Base-by-base conservation (phyloP, 2,113 vertebrate genomes). In the Chrysochloris asiatica region DNA sequence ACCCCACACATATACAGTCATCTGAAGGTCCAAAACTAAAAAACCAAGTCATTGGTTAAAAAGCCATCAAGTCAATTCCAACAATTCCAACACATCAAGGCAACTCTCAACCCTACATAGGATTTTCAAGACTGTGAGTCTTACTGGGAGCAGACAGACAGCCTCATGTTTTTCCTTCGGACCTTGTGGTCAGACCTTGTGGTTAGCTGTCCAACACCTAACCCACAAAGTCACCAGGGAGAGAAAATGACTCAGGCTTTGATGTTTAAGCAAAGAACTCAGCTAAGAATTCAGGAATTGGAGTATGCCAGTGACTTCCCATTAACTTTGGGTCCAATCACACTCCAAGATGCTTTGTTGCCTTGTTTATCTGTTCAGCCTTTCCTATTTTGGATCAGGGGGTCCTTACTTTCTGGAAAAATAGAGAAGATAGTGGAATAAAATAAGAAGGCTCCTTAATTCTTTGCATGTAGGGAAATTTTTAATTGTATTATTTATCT, bases 251-350 rank as follows among this genome's bases (percentile, higher is more conserved):
- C 50, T 93, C n/a, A 76, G 30, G 17, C 36, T 38, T 24, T 93
- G 61, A 65, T 82, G 45, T 94, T 78, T 54, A 59, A 92, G 72
- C 76, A 84, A 91, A 89, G 38, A 83, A 80, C 38, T 28, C 82
- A 93, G 41, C 72, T 41, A 72, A 89, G 54, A 65, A 79, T 43
- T 38, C 61, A 36, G 54, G n/a, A 61, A 69, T 78, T 82, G 38
- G 67, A 69, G 16, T 36, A 77, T 21, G n/a, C 0, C 54, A 14
- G 61, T 43, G 17, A 83, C 11, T 89, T 73, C 22, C 19, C 78
- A 69, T 90, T 38, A 92, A 41, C 22, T 86, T 79, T 67, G 45
- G 41, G 28, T 83, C 36, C 63, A 82, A 6, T 50, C 24, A 79
- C 16, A 93, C 14, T 26, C 69, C 26, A 50, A 52, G 47, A 73